Evolutionary conservation across 2,113 vertebrate species (phyloP), one percentile per base, ranked within the genome.

Genomic region (Thalassarche chlororhynchos): DNA sequence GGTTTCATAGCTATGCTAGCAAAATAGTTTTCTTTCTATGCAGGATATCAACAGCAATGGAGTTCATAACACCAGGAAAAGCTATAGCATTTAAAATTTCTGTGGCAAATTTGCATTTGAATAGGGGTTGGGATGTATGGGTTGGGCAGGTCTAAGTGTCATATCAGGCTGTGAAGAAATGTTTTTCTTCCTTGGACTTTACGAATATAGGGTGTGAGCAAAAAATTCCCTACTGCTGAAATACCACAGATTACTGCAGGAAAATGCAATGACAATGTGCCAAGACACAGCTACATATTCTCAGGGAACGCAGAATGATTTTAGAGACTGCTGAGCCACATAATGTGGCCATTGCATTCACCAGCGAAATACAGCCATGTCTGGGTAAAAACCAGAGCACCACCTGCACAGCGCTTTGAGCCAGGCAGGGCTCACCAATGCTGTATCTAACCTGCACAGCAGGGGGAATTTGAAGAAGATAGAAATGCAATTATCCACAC

Each of bases 201-300:
- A 64, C 31, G 24, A 66, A 40, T 6, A 36, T 0, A 38, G 34
- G 58, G 5, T 11, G 24, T 17, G 16, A 71, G 4, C 8, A 68
- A 89, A 87, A 88, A 28, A 23, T 4, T 91, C 17, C 31, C 14
- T 38, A 2, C 18, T 55, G 38, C 9, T 88, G 51, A 83, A 93
- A 80, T 70, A 38, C 32, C 40, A 44, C 65, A 42, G 51, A 29
- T 61, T 38, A 36, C 25, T 23, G 34, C 61, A 94, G 51, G 49
- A 85, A 87, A 89, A 82, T 29, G 34, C 9, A 82, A 58, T 28
- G 69, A n/a, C 57, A 75, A 20, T 1, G 2, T 38, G 32, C 32
- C 0, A 1, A 89, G 36, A 47, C 19, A 61, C 4, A 64, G 57
- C 18, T 69, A 42, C 0, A 0, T 32, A 10, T 34, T 93, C 28